A percentile compares a stretch with the other conserved stretches of the same genome.
Evolutionary conservation across 2,888 invertebrate species (phyloP).

Genomic region (Nematopogon swammerdamellus): DNA sequence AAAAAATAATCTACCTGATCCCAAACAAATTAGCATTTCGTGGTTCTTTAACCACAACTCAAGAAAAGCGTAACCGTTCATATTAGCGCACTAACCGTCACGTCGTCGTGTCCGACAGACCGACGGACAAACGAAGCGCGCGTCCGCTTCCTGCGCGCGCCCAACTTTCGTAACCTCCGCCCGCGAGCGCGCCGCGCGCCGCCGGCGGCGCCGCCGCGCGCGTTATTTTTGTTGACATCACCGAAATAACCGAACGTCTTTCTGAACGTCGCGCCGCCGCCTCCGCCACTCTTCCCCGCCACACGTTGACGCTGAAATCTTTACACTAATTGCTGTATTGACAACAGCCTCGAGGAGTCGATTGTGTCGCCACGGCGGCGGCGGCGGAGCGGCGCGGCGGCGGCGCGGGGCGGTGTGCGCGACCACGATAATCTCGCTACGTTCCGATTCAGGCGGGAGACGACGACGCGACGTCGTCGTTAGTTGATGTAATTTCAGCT

Average conservation of each 20-base stretch:
- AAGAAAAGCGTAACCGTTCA: too few species aligned
- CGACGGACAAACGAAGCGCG: slow-evolving; percentile 16
- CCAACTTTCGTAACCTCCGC: not conserved
- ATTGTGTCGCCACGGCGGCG: too few species aligned
- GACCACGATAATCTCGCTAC: too few species aligned
- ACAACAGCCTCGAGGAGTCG: slow-evolving; percentile 14
- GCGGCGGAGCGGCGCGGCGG: too few species aligned
- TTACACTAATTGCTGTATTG: slow-evolving; percentile 53
- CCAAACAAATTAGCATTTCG: too few species aligned
- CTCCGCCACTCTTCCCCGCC: not conserved
- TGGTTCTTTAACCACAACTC: too few species aligned
- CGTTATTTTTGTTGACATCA: slow-evolving; percentile 52
- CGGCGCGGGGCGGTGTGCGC: too few species aligned
- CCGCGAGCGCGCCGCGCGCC: not conserved
- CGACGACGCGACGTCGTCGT: too few species aligned
- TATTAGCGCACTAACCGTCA: not conserved
- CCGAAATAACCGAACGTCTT: slow-evolving; percentile 48
- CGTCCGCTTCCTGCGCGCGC: slow-evolving; percentile 41
- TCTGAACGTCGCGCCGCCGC: slow-evolving; percentile 29
- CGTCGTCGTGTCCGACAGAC: too few species aligned
- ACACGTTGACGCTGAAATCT: slow-evolving; percentile 44
- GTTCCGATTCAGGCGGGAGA: too few species aligned
- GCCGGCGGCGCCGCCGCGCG: slow-evolving; percentile 21
- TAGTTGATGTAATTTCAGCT: too few species aligned
- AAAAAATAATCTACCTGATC: too few species aligned